Percentiles rank a stretch among this genome's conserved stretches.
Conservation (phyloP, 2,888 invertebrate genomes). For the Eremobia ochroleuca region DNA sequence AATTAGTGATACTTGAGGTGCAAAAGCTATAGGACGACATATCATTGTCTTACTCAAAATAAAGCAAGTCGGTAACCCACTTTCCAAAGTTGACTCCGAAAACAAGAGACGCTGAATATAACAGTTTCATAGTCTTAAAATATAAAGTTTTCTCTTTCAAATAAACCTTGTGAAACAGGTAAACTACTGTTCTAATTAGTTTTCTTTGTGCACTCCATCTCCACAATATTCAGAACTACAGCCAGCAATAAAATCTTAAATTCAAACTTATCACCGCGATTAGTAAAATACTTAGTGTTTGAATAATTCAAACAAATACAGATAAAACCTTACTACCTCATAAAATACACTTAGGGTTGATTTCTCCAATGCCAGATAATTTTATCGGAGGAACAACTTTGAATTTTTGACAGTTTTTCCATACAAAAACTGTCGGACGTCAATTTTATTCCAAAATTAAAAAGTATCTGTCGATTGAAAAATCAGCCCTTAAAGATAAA, state of each 20-base stretch:
- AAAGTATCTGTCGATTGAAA: too few species aligned
- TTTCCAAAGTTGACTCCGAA: constrained; percentile 30
- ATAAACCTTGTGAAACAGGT: constrained; percentile 59
- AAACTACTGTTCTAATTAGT: constrained; percentile 63
- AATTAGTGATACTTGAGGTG: not conserved
- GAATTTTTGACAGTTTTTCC: too few species aligned
- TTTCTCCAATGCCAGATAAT: too few species aligned
- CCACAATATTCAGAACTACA: constrained; percentile 38
- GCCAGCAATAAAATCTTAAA: constrained; percentile 22
- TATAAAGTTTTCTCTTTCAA: constrained; percentile 57
- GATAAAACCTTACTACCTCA: constrained; percentile 45
- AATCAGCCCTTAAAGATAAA: constrained; percentile 42
- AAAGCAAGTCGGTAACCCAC: constrained; percentile 19
- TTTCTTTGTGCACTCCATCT: constrained; percentile 59
- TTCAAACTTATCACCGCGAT: constrained; percentile 47
- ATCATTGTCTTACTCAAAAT: constrained; percentile 4
- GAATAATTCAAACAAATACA: constrained; percentile 43
- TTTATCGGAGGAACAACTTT: too few species aligned
- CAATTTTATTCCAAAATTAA: too few species aligned
- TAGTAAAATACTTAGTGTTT: constrained; percentile 32
- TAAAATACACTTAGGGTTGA: constrained; percentile 39
- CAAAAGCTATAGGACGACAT: not conserved
- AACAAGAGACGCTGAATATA: constrained; percentile 48
- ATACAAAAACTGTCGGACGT: too few species aligned
- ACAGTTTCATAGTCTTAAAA: constrained; percentile 51